These are phyloP conservation scores for Kryptolebias ocellatus DNA, from an alignment of 2,797 vertebrate genomes.

Conservation along the genomic window DNA sequence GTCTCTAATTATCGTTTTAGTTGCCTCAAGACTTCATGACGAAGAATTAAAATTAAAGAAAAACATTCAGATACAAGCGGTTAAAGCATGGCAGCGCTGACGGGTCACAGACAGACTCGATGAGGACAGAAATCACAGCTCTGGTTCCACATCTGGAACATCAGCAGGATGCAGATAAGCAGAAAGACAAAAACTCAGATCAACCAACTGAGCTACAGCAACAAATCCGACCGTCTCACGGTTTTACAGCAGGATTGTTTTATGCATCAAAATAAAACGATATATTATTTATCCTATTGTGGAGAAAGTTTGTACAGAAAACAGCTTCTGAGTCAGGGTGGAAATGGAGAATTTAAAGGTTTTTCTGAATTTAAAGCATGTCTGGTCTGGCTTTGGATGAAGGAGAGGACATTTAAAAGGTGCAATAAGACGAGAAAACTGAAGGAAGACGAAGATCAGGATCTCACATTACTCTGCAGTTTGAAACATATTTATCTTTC, in stretches of 20 bases:
- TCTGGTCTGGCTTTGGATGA: neutral
- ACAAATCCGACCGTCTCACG: neutral
- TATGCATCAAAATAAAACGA: too few species aligned
- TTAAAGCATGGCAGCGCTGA: conserved; percentile 15
- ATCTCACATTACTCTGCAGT: neutral
- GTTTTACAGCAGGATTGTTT: too few species aligned
- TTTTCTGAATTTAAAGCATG: neutral
- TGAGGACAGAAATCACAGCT: neutral
- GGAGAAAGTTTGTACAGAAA: too few species aligned
- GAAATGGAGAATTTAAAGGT: too few species aligned
- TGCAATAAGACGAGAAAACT: neutral
- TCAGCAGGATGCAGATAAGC: neutral
- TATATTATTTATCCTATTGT: too few species aligned
- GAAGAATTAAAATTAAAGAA: neutral
- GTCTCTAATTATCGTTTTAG: conserved; percentile 1
- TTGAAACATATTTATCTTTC: neutral
- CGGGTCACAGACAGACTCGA: conserved; percentile 2
- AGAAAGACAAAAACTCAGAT: neutral
- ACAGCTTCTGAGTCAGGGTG: too few species aligned
- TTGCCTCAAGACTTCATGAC: conserved; percentile 9
- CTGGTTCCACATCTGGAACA: too few species aligned
- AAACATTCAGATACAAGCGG: conserved; percentile 47
- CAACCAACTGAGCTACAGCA: neutral
- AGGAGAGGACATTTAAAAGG: neutral
- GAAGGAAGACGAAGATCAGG: too few species aligned